A percentile compares a stretch with the other conserved stretches of the same genome.
phyloP scores from a whole-genome alignment of 2,888 invertebrate species.

The Chloroclystis v-ata region DNA sequence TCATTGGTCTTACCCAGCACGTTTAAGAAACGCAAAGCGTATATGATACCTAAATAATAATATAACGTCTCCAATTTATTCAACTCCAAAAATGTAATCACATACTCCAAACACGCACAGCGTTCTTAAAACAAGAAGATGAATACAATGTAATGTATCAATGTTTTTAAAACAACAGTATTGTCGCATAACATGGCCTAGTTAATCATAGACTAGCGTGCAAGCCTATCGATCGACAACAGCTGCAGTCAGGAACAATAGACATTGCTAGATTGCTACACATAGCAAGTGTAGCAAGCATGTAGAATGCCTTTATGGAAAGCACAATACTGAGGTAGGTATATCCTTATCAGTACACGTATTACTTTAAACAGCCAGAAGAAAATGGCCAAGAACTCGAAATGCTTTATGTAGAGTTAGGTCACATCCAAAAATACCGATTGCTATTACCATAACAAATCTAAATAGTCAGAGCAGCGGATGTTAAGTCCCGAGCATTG shows the following conservation, averaged over 20 bases:
- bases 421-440: slow-evolving; percentile 9
- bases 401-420: too few species aligned
- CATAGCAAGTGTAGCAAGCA: neutral
- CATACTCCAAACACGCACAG: too few species aligned
- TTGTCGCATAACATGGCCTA: slow-evolving; percentile 4
- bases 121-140: too few species aligned
- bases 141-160: neutral
- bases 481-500: slow-evolving; percentile 24
- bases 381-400: too few species aligned
- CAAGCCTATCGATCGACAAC: slow-evolving; percentile 36
- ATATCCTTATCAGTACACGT: too few species aligned
- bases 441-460: neutral
- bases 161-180: neutral
- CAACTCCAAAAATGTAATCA: too few species aligned
- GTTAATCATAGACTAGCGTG: slow-evolving; percentile 12
- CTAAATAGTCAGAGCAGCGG: slow-evolving; percentile 14
- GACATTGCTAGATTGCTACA: slow-evolving; percentile 6
- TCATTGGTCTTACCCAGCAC: too few species aligned
- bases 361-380: too few species aligned
- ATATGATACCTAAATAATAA: too few species aligned
- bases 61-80: too few species aligned
- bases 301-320: slow-evolving; percentile 8
- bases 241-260: slow-evolving; percentile 40
- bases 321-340: slow-evolving; percentile 3
- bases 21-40: too few species aligned